Evolutionary conservation across 2,888 invertebrate genomes (phyloP).

Genomic region (Noctua fimbriata): DNA sequence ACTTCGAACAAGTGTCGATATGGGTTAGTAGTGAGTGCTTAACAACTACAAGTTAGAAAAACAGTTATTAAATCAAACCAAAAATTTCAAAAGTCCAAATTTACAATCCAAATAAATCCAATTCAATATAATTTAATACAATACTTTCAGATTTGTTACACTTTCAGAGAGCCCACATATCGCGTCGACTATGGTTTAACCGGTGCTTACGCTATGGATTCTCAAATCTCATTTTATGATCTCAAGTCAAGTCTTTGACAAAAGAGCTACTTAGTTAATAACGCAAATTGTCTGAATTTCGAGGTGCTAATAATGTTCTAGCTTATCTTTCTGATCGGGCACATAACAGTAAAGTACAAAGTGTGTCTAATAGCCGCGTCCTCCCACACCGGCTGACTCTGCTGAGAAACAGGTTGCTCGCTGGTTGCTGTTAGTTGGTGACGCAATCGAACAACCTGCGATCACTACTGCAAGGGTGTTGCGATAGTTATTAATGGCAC

Average conservation of each 20-base stretch:
- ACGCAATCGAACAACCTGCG: constrained; percentile 6
- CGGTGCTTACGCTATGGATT: neutral
- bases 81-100: too few species aligned
- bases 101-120: too few species aligned
- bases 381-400: constrained; percentile 41
- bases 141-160: neutral
- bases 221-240: neutral
- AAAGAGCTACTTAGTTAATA: constrained; percentile 1
- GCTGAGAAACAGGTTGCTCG: constrained; percentile 31
- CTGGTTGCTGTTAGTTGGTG: constrained; percentile 14
- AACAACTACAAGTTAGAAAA: too few species aligned
- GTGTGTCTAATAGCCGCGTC: constrained; percentile 29
- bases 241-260: neutral
- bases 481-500: neutral
- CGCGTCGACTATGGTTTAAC: neutral
- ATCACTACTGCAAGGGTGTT: neutral
- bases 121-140: too few species aligned
- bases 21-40: too few species aligned
- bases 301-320: constrained; percentile 25
- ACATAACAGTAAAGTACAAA: constrained; percentile 25
- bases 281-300: neutral
- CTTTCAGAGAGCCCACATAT: neutral
- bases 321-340: constrained; percentile 34
- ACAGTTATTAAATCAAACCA: too few species aligned
- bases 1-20: too few species aligned